phyloP scores from a whole-genome alignment of 2,888 invertebrate genomes.

The Drosophila ustulata region DNA sequence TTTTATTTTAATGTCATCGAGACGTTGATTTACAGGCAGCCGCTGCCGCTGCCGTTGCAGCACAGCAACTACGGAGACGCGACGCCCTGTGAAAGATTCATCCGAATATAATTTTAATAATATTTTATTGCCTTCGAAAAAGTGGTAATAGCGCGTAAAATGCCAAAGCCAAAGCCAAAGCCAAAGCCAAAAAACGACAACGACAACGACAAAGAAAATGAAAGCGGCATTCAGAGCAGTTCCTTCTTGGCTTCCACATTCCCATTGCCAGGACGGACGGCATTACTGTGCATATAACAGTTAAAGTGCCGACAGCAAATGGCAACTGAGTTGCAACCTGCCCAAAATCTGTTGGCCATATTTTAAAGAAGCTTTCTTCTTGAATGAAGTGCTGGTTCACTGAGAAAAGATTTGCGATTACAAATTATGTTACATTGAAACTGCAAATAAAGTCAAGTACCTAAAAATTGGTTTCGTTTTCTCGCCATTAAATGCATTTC shows the following conservation, averaged over 20 bases:
- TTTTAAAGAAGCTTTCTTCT: not conserved
- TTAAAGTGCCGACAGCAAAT: slow-evolving; percentile 6
- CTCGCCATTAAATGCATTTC: too few relatives aligned
- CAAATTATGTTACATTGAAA: too few relatives aligned
- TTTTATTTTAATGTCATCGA: slow-evolving; percentile 84
- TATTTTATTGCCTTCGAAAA: slow-evolving; percentile 83
- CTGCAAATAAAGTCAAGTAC: too few relatives aligned
- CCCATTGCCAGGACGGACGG: not conserved
- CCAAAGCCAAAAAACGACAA: slow-evolving; percentile 5
- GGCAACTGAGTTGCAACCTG: slow-evolving; percentile 2
- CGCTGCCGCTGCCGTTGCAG: slow-evolving; percentile 19
- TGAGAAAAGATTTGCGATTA: too few relatives aligned
- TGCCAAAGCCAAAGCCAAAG: slow-evolving; percentile 34
- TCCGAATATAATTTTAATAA: slow-evolving; percentile 82
- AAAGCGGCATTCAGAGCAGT: too few relatives aligned
- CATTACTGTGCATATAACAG: slow-evolving; percentile 2
- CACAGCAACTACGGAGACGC: not conserved
- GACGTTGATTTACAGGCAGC: slow-evolving; percentile 82
- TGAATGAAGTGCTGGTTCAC: not conserved
- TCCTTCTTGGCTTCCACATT: not conserved
- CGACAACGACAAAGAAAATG: not conserved
- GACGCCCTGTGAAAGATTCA: slow-evolving; percentile 25
- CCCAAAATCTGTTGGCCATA: slow-evolving; percentile 1
- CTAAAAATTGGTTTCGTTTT: too few relatives aligned
- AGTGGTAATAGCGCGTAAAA: slow-evolving; percentile 77